A percentile compares a stretch with the other conserved stretches of the same genome.
Evolutionary conservation across 1,140 invertebrate species (phyloP).

Genomic region (Acromyrmex echinatior): DNA sequence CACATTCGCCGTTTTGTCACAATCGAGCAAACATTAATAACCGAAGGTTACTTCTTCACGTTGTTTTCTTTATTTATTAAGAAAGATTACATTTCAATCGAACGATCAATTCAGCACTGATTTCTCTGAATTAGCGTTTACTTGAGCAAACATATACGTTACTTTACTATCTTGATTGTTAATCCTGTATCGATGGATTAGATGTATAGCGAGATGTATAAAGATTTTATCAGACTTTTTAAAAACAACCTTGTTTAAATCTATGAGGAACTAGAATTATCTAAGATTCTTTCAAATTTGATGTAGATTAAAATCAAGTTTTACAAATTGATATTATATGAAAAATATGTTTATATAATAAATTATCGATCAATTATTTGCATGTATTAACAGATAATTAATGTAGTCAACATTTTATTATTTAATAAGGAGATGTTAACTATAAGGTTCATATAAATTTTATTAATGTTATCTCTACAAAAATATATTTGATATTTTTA

Average conservation of each 20-base stretch:
- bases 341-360: not conserved
- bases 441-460: not conserved
- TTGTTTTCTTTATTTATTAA: not conserved
- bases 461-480: not conserved
- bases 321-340: not conserved
- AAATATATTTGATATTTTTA: conserved; percentile 1
- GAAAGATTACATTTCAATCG: not conserved
- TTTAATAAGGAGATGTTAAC: not conserved
- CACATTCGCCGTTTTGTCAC: not conserved
- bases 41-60: not conserved
- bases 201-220: not conserved
- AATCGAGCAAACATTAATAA: not conserved
- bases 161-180: not conserved
- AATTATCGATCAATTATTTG: not conserved
- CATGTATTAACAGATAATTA: too few relatives aligned
- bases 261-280: not conserved
- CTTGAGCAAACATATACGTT: not conserved
- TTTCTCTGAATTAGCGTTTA: not conserved
- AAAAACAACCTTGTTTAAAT: not conserved
- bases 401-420: not conserved
- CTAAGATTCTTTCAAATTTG: not conserved
- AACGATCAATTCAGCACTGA: not conserved
- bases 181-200: not conserved
- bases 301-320: not conserved
- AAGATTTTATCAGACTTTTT: not conserved